These are phyloP conservation scores for Agrenia bidenticulata DNA, from an alignment of 2,888 invertebrate species.

Conservation along the genomic window DNA sequence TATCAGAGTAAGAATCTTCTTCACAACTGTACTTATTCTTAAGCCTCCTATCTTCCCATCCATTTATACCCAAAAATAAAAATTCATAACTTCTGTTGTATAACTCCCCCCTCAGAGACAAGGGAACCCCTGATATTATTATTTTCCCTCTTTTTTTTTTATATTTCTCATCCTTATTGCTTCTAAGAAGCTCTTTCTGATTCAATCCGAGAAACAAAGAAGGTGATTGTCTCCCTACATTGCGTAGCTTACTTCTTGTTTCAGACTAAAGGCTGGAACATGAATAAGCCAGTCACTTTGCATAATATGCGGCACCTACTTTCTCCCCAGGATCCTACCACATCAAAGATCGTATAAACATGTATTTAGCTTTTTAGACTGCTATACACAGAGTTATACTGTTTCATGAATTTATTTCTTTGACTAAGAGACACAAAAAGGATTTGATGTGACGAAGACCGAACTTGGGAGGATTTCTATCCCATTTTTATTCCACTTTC, in stretches of 20 bases:
- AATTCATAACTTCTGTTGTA: conserved; percentile 1
- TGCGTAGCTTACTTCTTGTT: background rate
- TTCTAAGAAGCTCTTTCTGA: background rate
- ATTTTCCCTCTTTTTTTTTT: background rate
- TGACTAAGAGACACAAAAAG: too few species aligned
- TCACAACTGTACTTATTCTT: background rate
- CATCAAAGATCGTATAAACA: background rate
- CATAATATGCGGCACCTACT: conserved; percentile 10
- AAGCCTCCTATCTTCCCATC: conserved; percentile 5
- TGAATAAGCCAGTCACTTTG: background rate
- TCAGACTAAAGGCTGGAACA: background rate
- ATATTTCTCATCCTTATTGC: background rate
- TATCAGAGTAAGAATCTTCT: too few species aligned
- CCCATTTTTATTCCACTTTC: too few species aligned
- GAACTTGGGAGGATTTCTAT: too few species aligned
- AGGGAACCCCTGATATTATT: background rate
- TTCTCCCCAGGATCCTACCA: conserved; percentile 3
- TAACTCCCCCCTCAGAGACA: background rate
- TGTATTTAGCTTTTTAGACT: too few species aligned
- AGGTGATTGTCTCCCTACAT: background rate
- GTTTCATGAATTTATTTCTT: too few species aligned
- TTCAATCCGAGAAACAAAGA: conserved; percentile 7
- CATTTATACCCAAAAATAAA: background rate
- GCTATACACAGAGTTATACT: too few species aligned
- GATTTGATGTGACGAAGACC: too few species aligned